A percentile compares a stretch with the other conserved stretches of the same genome.
Evolutionary conservation across 1,140 invertebrate species (phyloP).

Genomic region (Penaeus chinensis): DNA sequence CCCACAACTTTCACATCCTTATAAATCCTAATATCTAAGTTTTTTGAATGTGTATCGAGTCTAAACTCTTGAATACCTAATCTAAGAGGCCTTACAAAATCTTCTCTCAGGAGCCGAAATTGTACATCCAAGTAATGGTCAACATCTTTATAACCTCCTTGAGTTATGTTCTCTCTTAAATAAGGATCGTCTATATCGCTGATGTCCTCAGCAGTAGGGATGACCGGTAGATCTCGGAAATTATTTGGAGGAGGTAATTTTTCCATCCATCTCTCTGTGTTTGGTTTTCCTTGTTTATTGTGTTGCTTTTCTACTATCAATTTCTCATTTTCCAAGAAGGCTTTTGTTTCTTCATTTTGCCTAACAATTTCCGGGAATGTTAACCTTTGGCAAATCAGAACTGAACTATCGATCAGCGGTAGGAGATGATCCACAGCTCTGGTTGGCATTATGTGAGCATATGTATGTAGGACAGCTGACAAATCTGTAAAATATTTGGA

Average conservation of each 20-base stretch:
- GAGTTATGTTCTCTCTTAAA: slow-evolving; percentile 73
- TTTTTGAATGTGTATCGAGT: neutral
- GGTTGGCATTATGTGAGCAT: neutral
- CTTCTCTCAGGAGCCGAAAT: slow-evolving; percentile 80
- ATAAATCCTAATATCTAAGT: slow-evolving; percentile 48
- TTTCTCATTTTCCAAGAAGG: no score
- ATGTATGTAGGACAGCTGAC: neutral
- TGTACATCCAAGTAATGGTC: slow-evolving; percentile 83
- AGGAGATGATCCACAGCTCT: neutral
- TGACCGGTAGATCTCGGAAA: slow-evolving; percentile 35
- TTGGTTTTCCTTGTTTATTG: no score
- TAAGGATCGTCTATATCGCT: slow-evolving; percentile 63
- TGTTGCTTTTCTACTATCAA: no score
- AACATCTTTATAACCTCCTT: slow-evolving; percentile 74
- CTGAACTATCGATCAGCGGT: no score
- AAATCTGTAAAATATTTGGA: neutral
- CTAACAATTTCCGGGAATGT: no score
- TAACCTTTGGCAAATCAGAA: no score
- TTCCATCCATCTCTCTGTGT: no score
- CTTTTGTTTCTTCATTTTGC: no score
- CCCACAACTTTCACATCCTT: slow-evolving; percentile 38
- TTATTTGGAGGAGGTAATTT: slow-evolving; percentile 17
- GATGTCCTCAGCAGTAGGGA: slow-evolving; percentile 28
- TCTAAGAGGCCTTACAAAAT: slow-evolving; percentile 67
- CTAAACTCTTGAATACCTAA: slow-evolving; percentile 38